Conservation (phyloP, 2,113 vertebrate genomes). For the Thalassoma bifasciatum region DNA sequence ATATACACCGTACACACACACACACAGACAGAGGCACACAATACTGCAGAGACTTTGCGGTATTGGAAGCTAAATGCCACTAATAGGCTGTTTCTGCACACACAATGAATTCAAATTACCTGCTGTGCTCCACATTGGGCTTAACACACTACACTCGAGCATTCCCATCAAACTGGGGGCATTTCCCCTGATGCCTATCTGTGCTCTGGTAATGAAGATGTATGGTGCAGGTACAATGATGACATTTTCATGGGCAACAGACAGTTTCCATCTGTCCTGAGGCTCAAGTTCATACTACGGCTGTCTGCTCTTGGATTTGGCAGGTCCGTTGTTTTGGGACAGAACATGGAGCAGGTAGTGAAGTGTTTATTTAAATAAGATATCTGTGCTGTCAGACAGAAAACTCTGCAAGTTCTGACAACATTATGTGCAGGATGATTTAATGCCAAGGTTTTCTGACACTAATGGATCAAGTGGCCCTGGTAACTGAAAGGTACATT, state of each 20-base stretch:
- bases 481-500: not conserved
- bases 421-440: constrained; percentile 18
- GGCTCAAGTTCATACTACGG: constrained; percentile 33
- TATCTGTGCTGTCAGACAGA: constrained; percentile 33
- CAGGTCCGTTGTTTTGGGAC: constrained; percentile 47
- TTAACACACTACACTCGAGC: constrained; percentile 46
- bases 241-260: constrained; percentile 68
- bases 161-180: constrained; percentile 58
- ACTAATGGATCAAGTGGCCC: not conserved
- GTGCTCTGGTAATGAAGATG: constrained; percentile 70
- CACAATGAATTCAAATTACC: constrained; percentile 64
- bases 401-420: constrained; percentile 21
- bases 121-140: constrained; percentile 36
- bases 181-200: constrained; percentile 67
- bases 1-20: constrained; percentile 10
- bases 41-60: constrained; percentile 9
- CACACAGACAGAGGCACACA: constrained; percentile 24
- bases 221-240: constrained; percentile 66
- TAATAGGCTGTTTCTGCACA: constrained; percentile 62
- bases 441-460: constrained; percentile 32
- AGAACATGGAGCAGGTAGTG: constrained; percentile 7
- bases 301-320: constrained; percentile 57
- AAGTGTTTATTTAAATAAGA: constrained; percentile 29
- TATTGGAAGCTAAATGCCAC: constrained; percentile 54
- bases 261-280: constrained; percentile 64